Conservation (phyloP, 2,113 vertebrate species). For the Deroptyus accipitrinus region DNA sequence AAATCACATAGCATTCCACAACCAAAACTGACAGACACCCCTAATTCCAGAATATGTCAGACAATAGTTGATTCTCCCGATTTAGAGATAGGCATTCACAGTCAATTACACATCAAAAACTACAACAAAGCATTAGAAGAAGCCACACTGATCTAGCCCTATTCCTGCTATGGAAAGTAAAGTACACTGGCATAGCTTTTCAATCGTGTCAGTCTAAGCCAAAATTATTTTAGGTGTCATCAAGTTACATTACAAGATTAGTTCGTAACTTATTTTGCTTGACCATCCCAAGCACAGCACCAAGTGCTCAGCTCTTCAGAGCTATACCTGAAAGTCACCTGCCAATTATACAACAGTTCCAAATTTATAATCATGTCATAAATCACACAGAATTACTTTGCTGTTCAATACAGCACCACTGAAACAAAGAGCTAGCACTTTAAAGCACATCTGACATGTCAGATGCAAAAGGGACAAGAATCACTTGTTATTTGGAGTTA, state of each 20-base stretch:
- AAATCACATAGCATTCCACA: background rate
- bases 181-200: background rate
- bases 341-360: rapidly evolving
- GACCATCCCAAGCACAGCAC: background rate
- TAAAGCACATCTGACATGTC: background rate
- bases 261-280: background rate
- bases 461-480: background rate
- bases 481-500: background rate
- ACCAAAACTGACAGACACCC: background rate
- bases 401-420: rapidly evolving
- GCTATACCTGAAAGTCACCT: background rate
- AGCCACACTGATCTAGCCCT: background rate
- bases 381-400: background rate
- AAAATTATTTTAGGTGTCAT: background rate
- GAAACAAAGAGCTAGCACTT: background rate
- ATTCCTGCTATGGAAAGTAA: background rate
- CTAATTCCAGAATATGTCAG: background rate
- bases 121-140: background rate
- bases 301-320: background rate
- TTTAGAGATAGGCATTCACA: background rate
- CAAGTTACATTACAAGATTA: background rate
- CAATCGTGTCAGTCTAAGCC: background rate
- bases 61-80: background rate
- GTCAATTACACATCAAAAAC: background rate
- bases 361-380: background rate